Conservation (phyloP, 2,797 vertebrate genomes). For the Rhinogobio ventralis region DNA sequence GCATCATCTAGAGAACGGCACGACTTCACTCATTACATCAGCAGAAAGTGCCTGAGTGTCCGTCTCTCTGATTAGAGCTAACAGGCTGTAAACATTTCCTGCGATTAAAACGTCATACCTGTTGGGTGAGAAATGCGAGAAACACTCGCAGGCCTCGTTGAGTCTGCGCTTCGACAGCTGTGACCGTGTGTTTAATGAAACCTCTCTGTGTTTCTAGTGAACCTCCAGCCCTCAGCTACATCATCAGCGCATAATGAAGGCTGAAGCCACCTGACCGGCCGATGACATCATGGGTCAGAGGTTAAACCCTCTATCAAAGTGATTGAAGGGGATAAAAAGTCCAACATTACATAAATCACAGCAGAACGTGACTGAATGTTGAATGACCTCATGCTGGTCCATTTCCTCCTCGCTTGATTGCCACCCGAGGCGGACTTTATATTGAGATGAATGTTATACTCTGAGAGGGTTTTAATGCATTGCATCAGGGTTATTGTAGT, state of each 20-base stretch:
- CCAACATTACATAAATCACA: slow-evolving; percentile 24
- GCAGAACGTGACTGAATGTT: slow-evolving; percentile 67
- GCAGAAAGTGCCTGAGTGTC: not conserved
- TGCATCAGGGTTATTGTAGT: not conserved
- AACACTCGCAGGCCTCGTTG: slow-evolving; percentile 34
- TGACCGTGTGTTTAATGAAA: slow-evolving; percentile 65
- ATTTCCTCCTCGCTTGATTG: slow-evolving; percentile 60
- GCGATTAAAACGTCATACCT: slow-evolving; percentile 48
- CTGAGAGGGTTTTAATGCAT: not conserved
- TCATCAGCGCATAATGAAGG: slow-evolving; percentile 57
- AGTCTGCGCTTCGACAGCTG: slow-evolving; percentile 55
- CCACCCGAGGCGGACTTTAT: slow-evolving; percentile 61
- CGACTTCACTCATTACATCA: not conserved
- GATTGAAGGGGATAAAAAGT: slow-evolving; percentile 70
- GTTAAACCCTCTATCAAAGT: slow-evolving; percentile 69
- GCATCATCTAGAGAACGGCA: not conserved
- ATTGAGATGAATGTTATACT: not conserved
- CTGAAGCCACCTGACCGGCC: slow-evolving; percentile 60
- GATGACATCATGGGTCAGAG: slow-evolving; percentile 74
- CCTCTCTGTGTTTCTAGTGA: slow-evolving; percentile 69
- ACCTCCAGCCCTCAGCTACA: slow-evolving; percentile 65
- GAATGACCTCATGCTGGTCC: slow-evolving; percentile 69
- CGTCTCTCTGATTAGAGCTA: slow-evolving; percentile 3
- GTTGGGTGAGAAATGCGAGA: slow-evolving; percentile 31
- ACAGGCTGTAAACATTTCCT: slow-evolving; percentile 25